phyloP scores from a whole-genome alignment of 2,797 vertebrate genomes.

The Eulemur rubriventer region DNA sequence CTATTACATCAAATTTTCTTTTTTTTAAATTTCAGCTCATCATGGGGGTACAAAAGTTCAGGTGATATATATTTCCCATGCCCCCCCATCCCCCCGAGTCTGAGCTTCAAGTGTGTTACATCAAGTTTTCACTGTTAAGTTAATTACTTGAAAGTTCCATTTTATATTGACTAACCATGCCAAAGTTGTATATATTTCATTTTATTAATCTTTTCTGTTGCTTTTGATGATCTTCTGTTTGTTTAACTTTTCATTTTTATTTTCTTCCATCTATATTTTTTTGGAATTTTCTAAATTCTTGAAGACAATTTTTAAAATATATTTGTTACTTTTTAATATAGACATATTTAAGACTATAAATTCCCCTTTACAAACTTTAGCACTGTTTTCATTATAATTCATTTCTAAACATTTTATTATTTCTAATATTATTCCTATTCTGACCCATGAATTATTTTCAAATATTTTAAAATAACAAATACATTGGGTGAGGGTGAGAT shows the following conservation, averaged over 20 bases:
- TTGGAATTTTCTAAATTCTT: neutral
- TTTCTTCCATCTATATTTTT: neutral
- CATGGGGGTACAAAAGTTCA: too few relatives aligned
- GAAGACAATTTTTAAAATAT: neutral
- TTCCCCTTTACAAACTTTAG: neutral
- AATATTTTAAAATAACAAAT: neutral
- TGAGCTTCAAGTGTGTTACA: too few relatives aligned
- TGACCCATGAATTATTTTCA: neutral
- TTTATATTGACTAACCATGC: neutral
- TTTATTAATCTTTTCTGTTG: neutral
- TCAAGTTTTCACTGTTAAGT: neutral
- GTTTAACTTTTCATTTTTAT: neutral
- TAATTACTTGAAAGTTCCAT: neutral
- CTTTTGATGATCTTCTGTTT: neutral
- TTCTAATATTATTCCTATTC: neutral
- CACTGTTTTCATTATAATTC: neutral
- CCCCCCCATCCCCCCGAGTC: too few relatives aligned
- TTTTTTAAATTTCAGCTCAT: too few relatives aligned
- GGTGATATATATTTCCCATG: too few relatives aligned
- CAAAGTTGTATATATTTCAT: neutral
- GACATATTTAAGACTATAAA: neutral
- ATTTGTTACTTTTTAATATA: neutral
- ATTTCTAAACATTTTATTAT: neutral
- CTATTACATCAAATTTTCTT: neutral
- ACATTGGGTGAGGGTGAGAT: neutral